phyloP scores from a whole-genome alignment of 2,797 vertebrate genomes.

The Notolabrus celidotus region DNA sequence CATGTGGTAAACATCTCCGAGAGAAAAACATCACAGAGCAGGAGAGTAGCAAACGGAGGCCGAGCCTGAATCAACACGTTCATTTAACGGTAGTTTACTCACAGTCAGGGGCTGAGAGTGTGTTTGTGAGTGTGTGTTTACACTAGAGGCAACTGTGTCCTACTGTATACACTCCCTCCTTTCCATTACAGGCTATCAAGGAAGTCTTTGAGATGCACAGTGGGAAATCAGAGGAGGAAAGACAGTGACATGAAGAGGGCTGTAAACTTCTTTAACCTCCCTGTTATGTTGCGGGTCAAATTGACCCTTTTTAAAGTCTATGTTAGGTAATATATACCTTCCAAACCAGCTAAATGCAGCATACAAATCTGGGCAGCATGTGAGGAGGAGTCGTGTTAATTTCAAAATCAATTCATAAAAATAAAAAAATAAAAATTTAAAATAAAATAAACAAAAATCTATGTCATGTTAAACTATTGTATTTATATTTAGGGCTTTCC shows the following conservation, averaged over 20 bases:
- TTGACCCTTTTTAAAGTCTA: too few relatives aligned
- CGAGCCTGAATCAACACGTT: constrained; percentile 76
- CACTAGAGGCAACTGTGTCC: constrained; percentile 70
- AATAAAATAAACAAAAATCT: too few relatives aligned
- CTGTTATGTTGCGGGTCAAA: too few relatives aligned
- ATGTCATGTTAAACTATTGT: too few relatives aligned
- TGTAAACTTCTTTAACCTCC: not conserved
- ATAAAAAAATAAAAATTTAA: too few relatives aligned
- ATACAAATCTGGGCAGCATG: too few relatives aligned
- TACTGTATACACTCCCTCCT: constrained; percentile 66
- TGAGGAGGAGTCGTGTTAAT: too few relatives aligned
- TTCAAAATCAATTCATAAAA: too few relatives aligned
- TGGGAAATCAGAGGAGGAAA: constrained; percentile 64
- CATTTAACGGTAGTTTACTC: constrained; percentile 76
- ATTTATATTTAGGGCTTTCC: too few relatives aligned
- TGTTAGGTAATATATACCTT: too few relatives aligned
- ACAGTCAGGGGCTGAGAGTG: constrained; percentile 50
- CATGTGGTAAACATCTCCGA: constrained; percentile 73
- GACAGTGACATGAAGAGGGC: constrained; percentile 48
- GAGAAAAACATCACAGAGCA: constrained; percentile 63
- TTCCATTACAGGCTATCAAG: constrained; percentile 73
- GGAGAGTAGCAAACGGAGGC: constrained; percentile 54
- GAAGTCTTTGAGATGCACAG: constrained; percentile 74
- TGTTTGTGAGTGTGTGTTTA: constrained; percentile 72
- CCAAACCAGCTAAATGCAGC: too few relatives aligned